Percentiles rank a stretch among this genome's conserved stretches.
Evolutionary conservation across 2,888 invertebrate species (phyloP).

Genomic region (Dioctria linearis): DNA sequence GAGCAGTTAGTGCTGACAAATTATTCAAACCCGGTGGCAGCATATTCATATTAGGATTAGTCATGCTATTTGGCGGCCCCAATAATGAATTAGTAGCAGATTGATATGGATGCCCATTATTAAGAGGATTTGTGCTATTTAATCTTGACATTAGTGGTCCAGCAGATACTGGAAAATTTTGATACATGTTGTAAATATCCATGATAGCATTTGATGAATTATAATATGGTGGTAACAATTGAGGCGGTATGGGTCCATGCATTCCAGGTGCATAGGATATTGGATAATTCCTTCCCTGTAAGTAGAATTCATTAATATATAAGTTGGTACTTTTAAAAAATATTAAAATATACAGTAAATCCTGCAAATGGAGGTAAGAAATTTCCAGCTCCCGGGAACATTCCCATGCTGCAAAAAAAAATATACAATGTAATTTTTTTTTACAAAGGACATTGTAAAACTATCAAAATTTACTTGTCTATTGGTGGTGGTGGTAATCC

Average conservation of each 20-base stretch:
- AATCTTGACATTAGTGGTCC: constrained; percentile 16
- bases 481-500: not conserved
- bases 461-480: not conserved
- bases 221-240: constrained; percentile 28
- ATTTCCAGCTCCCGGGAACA: not conserved
- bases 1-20: constrained; percentile 2
- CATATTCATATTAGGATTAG: constrained; percentile 29
- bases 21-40: constrained; percentile 4
- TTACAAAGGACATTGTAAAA: too few species aligned
- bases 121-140: constrained; percentile 8
- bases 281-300: constrained; percentile 24
- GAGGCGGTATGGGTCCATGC: not conserved
- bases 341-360: constrained; percentile 9
- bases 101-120: constrained; percentile 18
- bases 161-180: constrained; percentile 32
- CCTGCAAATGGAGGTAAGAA: constrained; percentile 11
- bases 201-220: constrained; percentile 40
- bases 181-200: constrained; percentile 55
- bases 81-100: not conserved
- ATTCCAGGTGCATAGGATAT: constrained; percentile 11
- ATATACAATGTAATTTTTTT: not conserved
- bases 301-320: not conserved
- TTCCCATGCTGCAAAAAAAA: constrained; percentile 4
- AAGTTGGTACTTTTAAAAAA: not conserved
- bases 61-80: constrained; percentile 2